These are phyloP conservation scores for Leptopterna dolabrata DNA, from an alignment of 2,888 invertebrate genomes.

Conservation along the genomic window DNA sequence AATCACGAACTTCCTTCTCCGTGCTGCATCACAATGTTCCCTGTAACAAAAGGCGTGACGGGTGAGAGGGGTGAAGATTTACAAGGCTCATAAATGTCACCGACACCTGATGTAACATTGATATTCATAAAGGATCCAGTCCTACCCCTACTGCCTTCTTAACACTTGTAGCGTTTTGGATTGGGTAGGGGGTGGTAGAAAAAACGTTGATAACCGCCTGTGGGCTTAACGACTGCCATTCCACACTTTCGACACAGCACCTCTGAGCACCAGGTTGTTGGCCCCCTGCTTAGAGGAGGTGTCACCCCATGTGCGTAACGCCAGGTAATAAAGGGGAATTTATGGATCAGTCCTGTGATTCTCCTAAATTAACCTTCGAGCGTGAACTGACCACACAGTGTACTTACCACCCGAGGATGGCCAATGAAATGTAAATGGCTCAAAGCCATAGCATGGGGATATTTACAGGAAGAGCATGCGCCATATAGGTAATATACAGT, in stretches of 20 bases:
- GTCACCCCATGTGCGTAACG: neutral
- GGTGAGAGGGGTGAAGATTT: slow-evolving; percentile 25
- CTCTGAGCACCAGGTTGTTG: neutral
- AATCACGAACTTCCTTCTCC: slow-evolving; percentile 45
- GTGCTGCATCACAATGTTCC: slow-evolving; percentile 51
- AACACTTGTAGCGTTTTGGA: neutral
- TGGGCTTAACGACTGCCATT: neutral
- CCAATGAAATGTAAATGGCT: too few relatives aligned
- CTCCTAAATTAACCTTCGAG: too few relatives aligned
- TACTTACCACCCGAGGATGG: too few relatives aligned
- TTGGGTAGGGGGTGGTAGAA: neutral
- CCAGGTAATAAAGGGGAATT: neutral
- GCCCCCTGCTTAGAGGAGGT: neutral
- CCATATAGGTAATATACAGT: too few relatives aligned
- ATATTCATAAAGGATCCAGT: neutral
- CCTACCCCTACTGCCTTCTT: neutral
- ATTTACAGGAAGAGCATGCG: too few relatives aligned
- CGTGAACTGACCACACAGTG: too few relatives aligned
- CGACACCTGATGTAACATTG: slow-evolving; percentile 39
- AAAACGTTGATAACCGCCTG: neutral
- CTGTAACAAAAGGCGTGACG: slow-evolving; percentile 11
- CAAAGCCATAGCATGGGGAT: too few relatives aligned
- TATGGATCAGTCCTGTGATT: neutral
- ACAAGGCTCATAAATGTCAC: slow-evolving; percentile 50
- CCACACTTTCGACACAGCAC: neutral